These are phyloP conservation scores for Seriola rivoliana DNA, from an alignment of 2,113 vertebrate species.

Conservation along the genomic window DNA sequence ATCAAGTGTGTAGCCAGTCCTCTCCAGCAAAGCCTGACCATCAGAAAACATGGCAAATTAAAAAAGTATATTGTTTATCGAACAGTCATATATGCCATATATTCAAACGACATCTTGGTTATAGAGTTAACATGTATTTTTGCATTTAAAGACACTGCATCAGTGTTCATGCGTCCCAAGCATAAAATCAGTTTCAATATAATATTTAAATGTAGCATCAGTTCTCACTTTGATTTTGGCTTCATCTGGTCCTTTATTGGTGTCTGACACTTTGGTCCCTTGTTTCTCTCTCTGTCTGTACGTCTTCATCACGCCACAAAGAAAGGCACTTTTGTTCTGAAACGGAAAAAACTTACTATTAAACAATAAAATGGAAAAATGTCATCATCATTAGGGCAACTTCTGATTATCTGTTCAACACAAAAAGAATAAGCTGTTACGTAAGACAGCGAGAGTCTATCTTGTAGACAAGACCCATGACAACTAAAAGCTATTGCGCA, in stretches of 20 bases:
- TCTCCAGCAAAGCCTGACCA: conserved; percentile 95
- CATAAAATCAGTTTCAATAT: not conserved
- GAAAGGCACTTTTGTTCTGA: conserved; percentile 99
- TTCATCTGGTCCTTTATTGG: conserved; percentile 99
- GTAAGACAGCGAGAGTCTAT: not conserved
- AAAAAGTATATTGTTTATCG: not conserved
- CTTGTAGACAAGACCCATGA: not conserved
- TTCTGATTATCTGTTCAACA: not conserved
- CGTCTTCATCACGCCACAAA: conserved; percentile 99
- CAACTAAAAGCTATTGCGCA: conserved; percentile 4
- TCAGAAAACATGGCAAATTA: not conserved
- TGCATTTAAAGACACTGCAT: not conserved
- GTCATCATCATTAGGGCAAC: not conserved
- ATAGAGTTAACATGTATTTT: not conserved
- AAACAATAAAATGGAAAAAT: not conserved
- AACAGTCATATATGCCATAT: not conserved
- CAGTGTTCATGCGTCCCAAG: not conserved
- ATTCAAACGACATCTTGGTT: not conserved
- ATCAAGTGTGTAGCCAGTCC: conserved; percentile 98
- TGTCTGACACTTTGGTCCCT: conserved; percentile 99
- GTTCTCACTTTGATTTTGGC: conserved; percentile 96
- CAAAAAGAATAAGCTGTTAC: not conserved
- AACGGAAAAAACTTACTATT: conserved; percentile 15
- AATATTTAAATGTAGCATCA: not conserved
- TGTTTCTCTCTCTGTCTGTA: conserved; percentile 99